A percentile compares a stretch with the other conserved stretches of the same genome.
Conservation (phyloP, 2,113 vertebrate species). For the Saguinus midas region DNA sequence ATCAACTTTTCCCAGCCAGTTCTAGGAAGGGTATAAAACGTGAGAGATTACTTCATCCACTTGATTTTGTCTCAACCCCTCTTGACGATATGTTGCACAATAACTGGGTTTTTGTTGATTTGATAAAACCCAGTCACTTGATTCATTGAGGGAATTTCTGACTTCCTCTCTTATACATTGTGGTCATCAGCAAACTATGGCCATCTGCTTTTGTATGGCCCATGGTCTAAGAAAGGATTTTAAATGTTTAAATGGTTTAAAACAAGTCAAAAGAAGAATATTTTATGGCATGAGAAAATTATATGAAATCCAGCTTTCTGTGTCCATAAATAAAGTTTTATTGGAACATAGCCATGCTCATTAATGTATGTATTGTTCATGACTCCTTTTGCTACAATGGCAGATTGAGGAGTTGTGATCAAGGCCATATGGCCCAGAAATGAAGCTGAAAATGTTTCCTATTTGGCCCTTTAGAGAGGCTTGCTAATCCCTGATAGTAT, state of each 20-base stretch:
- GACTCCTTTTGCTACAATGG: conserved; percentile 25
- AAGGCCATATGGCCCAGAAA: conserved; percentile 30
- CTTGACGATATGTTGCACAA: background rate
- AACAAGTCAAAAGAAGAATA: conserved; percentile 38
- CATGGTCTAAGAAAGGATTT: conserved; percentile 28
- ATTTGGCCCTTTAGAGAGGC: conserved; percentile 29
- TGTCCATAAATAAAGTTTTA: conserved; percentile 73
- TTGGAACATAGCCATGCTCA: conserved; percentile 61
- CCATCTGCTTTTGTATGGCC: conserved; percentile 49
- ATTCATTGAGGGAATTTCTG: background rate
- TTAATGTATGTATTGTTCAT: conserved; percentile 47
- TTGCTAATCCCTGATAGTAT: background rate
- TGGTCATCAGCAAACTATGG: conserved; percentile 38
- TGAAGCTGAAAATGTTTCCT: conserved; percentile 46
- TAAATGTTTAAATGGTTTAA: conserved; percentile 40
- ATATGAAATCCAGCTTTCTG: conserved; percentile 46
- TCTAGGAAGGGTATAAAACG: background rate
- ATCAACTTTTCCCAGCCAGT: background rate
- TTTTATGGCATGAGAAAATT: conserved; percentile 49
- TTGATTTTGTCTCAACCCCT: background rate
- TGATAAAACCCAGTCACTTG: conserved; percentile 35
- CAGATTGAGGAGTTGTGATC: conserved; percentile 48
- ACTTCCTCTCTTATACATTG: conserved; percentile 18
- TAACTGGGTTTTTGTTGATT: conserved; percentile 45
- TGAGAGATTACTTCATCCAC: background rate